Conservation (phyloP, 2,888 invertebrate species). For the Luperina testacea region DNA sequence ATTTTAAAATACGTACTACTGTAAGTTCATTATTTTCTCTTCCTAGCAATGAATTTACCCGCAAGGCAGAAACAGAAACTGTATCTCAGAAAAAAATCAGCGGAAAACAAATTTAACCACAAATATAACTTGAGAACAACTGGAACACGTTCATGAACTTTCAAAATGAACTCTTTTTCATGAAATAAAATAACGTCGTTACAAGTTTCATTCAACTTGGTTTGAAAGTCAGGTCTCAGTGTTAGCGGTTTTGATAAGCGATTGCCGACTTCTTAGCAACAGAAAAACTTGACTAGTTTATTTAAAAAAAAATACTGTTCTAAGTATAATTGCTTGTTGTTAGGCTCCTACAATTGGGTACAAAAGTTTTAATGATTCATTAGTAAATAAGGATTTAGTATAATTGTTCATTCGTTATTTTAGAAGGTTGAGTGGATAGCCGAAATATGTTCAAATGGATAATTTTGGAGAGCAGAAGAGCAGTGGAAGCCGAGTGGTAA, state of each 20-base stretch:
- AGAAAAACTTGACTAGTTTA: neutral
- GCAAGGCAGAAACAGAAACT: slow-evolving; percentile 46
- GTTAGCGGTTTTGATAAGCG: slow-evolving; percentile 19
- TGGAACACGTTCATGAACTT: slow-evolving; percentile 64
- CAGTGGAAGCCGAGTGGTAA: no score
- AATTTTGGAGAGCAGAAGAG: no score
- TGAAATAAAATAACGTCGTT: slow-evolving; percentile 63
- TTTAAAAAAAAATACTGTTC: neutral
- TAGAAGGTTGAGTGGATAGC: neutral
- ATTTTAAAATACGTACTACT: slow-evolving; percentile 8
- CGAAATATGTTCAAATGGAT: no score
- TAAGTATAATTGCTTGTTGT: neutral
- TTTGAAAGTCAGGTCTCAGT: slow-evolving; percentile 18
- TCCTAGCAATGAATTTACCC: slow-evolving; percentile 28
- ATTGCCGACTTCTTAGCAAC: neutral
- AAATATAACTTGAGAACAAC: slow-evolving; percentile 60
- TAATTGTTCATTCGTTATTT: neutral
- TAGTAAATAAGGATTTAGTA: neutral
- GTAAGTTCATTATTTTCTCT: neutral
- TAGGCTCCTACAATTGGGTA: neutral
- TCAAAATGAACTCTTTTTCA: slow-evolving; percentile 65
- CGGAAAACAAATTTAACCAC: slow-evolving; percentile 59
- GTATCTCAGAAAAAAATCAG: slow-evolving; percentile 56
- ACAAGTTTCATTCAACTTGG: slow-evolving; percentile 61
- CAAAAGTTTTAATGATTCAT: neutral